These are phyloP conservation scores for Zoanthus sociatus DNA, from an alignment of 92 coral and sea anemone genomes.

Conservation along the genomic window DNA sequence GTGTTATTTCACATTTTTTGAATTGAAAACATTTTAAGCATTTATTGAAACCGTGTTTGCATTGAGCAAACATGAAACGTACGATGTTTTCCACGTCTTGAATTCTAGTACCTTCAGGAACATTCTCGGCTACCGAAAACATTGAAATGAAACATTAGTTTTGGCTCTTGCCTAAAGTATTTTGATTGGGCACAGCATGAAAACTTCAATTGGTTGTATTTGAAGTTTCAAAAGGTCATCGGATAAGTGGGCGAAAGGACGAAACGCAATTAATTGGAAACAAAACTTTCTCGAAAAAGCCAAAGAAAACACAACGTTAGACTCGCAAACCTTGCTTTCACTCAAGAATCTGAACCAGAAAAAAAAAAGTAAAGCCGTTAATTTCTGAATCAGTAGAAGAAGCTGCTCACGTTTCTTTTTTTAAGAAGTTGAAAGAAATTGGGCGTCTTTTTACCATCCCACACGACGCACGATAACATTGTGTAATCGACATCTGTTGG, in stretches of 20 bases:
- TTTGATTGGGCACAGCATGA: too few relatives aligned
- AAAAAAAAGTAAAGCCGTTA: neutral
- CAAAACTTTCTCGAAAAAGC: neutral
- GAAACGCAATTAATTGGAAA: neutral
- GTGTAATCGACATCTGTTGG: neutral
- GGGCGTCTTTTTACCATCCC: neutral
- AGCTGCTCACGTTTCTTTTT: neutral
- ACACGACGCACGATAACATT: neutral
- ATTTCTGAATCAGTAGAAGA: neutral
- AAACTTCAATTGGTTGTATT: too few relatives aligned
- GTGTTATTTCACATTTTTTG: neutral
- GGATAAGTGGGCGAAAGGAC: too few relatives aligned
- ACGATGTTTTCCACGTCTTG: too few relatives aligned
- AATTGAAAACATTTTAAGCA: neutral
- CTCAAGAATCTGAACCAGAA: too few relatives aligned
- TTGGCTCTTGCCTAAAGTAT: too few relatives aligned
- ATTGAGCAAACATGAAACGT: too few relatives aligned
- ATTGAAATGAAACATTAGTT: too few relatives aligned
- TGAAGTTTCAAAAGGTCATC: too few relatives aligned
- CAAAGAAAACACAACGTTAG: neutral
- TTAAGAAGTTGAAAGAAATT: neutral
- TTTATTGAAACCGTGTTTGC: neutral
- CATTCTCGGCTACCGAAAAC: too few relatives aligned
- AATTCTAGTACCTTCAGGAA: too few relatives aligned
- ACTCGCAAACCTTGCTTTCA: neutral